Evolutionary conservation across 2,797 vertebrate species (phyloP), one percentile per base, ranked within the genome.

Genomic region (Cynodonichthys magdalenae): DNA sequence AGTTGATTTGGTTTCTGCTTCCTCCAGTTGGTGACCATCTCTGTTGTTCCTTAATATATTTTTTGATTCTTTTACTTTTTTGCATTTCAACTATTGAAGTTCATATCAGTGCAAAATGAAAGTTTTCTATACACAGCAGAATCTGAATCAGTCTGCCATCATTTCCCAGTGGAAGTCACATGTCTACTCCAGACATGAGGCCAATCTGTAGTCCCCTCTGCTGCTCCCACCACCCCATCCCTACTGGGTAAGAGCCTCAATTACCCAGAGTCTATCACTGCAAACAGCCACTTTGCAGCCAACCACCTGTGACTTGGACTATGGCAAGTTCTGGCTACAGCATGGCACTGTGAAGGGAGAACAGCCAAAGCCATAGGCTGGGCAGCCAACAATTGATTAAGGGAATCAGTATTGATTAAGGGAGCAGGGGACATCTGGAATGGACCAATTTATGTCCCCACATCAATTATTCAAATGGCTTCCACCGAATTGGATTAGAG

Each of bases 391-490:
- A 83, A 88, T 88, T 89, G 87, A 90, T 91, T 90, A 89, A 87
- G 78, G 78, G 82, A 88, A 91, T 89, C 88, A 85, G 82, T 89
- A 92, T 90, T 90, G 89, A 90, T 89, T 90, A 90, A 87, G 78
- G 80, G 82, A 85, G 84, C 90, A 83, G 80, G 77, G 85, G 88
- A 91, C 90, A 92, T 89, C 86, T 89, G 85, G 84, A 87, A 89
- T 72, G 77, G 82, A 85, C 82, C 82, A 89, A 89, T 89, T 90
- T 88, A 78, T 85, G 83, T 85, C 85, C 81, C 81, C 60, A 53
- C 87, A 90, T 92, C 85, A 88, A 90, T 89, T 90, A 91, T 90
- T 90, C 86, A 90, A 90, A 91, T 87, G 79, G 76, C 41, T 83
- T 69, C 52, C 3, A 28, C 71, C 36, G 79, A 87, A 90, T 90